A percentile compares a stretch with the other conserved stretches of the same genome.
Conservation (phyloP, 2,113 vertebrate genomes). For the Propithecus coquereli region DNA sequence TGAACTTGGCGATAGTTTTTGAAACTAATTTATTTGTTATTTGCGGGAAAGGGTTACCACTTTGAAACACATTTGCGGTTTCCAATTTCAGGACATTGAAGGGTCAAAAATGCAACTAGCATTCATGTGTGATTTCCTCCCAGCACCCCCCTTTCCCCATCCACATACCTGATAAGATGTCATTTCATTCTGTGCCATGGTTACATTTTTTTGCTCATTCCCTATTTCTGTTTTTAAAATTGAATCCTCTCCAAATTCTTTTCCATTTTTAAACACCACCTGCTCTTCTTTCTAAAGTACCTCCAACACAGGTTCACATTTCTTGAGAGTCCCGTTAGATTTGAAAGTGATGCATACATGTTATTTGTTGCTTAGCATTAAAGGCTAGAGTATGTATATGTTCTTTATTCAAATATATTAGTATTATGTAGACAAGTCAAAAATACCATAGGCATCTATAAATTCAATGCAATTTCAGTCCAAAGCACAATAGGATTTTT, state of each 20-base stretch:
- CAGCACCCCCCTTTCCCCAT: background rate
- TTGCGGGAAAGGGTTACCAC: slow-evolving; percentile 72
- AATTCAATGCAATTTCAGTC: background rate
- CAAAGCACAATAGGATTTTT: slow-evolving; percentile 9
- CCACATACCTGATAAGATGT: slow-evolving; percentile 53
- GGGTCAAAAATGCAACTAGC: slow-evolving; percentile 38
- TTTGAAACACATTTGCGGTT: slow-evolving; percentile 68
- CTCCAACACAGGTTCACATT: slow-evolving; percentile 48
- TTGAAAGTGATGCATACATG: slow-evolving; percentile 26
- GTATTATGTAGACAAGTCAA: background rate
- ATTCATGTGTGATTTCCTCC: slow-evolving; percentile 18
- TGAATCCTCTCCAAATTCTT: slow-evolving; percentile 62
- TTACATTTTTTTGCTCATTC: slow-evolving; percentile 49
- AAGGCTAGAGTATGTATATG: background rate
- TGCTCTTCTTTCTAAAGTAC: slow-evolving; percentile 59
- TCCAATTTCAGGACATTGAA: slow-evolving; percentile 61
- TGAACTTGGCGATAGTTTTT: slow-evolving; percentile 72
- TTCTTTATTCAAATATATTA: slow-evolving; percentile 26
- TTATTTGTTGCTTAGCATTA: slow-evolving; percentile 31
- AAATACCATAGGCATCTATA: background rate
- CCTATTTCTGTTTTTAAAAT: slow-evolving; percentile 65
- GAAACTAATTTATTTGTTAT: slow-evolving; percentile 80
- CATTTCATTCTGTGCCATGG: slow-evolving; percentile 60
- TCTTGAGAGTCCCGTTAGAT: slow-evolving; percentile 31
- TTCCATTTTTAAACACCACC: slow-evolving; percentile 72